phyloP scores from a whole-genome alignment of 2,888 invertebrate species.

The Oxyteleia sp. region DNA sequence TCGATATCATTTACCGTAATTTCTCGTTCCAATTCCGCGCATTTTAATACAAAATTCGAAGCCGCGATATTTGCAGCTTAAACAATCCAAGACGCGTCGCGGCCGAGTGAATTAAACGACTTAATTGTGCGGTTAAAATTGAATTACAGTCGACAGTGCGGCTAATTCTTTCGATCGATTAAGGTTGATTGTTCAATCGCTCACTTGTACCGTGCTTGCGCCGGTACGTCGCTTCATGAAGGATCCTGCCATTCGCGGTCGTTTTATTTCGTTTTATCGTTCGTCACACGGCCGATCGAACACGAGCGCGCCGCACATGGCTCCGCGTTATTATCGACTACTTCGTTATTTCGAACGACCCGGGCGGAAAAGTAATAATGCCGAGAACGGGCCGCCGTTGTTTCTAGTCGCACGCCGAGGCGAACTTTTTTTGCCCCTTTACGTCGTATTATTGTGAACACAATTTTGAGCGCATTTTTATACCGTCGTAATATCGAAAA shows the following conservation, averaged over 20 bases:
- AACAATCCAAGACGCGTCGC: constrained; percentile 26
- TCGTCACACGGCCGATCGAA: constrained; percentile 59
- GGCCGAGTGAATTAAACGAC: constrained; percentile 52
- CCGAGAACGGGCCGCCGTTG: constrained; percentile 42
- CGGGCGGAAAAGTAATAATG: constrained; percentile 69
- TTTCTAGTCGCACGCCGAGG: constrained; percentile 45
- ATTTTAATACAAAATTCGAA: no score
- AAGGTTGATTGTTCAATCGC: constrained; percentile 65
- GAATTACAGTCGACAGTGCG: constrained; percentile 54
- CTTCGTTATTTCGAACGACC: constrained; percentile 73
- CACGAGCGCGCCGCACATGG: constrained; percentile 18
- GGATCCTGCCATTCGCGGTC: constrained; percentile 36
- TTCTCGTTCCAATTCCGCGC: no score
- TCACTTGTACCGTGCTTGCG: constrained; percentile 33
- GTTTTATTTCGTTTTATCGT: constrained; percentile 59
- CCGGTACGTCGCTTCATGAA: constrained; percentile 33
- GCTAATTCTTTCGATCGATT: constrained; percentile 67
- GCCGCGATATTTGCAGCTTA: neutral
- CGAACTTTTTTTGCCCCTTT: constrained; percentile 11
- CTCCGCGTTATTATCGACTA: constrained; percentile 61
- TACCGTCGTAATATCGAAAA: constrained; percentile 35
- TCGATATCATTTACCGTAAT: no score
- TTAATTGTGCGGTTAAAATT: constrained; percentile 64
- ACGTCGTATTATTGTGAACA: constrained; percentile 29
- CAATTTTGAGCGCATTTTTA: constrained; percentile 22